Evolutionary conservation across 2,888 invertebrate species (phyloP).

Genomic region (Trachelus tabidus): DNA sequence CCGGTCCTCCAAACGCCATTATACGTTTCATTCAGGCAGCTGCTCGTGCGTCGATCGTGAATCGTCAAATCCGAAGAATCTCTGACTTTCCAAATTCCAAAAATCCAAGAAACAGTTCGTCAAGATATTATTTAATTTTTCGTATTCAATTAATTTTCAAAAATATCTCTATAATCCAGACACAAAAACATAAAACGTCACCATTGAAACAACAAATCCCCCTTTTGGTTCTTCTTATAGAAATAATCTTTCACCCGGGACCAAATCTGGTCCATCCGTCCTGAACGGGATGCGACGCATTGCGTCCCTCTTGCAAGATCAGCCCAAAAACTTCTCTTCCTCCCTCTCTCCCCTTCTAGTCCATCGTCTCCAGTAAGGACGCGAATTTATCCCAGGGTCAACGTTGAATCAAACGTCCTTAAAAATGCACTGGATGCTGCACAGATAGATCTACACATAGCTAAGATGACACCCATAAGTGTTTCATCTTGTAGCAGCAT

Average conservation of each 20-base stretch:
- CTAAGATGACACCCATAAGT: not conserved
- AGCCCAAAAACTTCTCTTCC: not conserved
- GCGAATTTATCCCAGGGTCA: not conserved
- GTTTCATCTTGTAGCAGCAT: not conserved
- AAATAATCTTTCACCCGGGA: not conserved
- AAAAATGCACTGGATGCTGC: not conserved
- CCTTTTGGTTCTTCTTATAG: not conserved
- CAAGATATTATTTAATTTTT: not conserved
- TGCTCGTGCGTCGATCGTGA: constrained; percentile 59
- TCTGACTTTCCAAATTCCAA: constrained; percentile 6
- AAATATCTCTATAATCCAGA: not conserved
- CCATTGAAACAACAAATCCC: not conserved
- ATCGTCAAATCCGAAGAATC: constrained; percentile 61
- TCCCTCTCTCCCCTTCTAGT: not conserved
- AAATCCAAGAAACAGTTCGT: not conserved
- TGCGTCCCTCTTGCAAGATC: not conserved
- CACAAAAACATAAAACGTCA: not conserved
- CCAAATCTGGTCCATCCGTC: not conserved
- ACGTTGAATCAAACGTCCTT: not conserved
- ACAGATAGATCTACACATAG: not conserved
- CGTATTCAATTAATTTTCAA: not conserved
- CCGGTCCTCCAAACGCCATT: constrained; percentile 58
- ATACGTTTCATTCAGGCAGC: constrained; percentile 60
- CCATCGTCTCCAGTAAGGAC: not conserved
- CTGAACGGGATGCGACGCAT: not conserved